Evolutionary conservation across 2,888 invertebrate genomes (phyloP), one percentile per base, ranked within the genome.

Genomic region (Leptarthrus brevirostris): DNA sequence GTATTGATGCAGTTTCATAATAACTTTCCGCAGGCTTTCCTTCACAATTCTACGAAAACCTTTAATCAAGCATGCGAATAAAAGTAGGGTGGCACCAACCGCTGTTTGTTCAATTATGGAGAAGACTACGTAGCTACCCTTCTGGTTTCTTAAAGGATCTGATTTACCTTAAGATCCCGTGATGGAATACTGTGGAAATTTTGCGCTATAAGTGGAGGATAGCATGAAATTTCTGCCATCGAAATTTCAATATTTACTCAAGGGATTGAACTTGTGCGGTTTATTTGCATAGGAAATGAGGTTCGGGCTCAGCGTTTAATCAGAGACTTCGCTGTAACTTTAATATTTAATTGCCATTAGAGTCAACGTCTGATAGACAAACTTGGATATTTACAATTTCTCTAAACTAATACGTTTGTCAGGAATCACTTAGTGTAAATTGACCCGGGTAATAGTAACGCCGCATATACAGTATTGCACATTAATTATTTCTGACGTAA

Each of bases 241-340:
- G 12, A 6, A 64, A 44, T 44, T 64, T 64, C 64, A 64, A 47
- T 64, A 64, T 64, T 64, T 64, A 24, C 64, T 14, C 64, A 24
- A 47, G 64, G 64, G 64, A 64, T 64, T 64, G 64, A 47, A 64
- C 36, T 64, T 64, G 64, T 22, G 64, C 44, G 64, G 64, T 44
- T 64, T 64, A 64, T 64, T 64, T 64, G 64, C 64, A 64, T 64
- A 64, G 44, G 64, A 64, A 64, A 64, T 64, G 64, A 64, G 64
- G 47, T 64, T 64, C 64, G 64, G 24, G 16, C 64, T 47, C 3
- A 40, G 58, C 64, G 64, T 64, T 64, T 64, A 64, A 47, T 64
- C 58, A 47, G 44, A 40, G 61, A 40, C 61, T 20, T 12, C 40
- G 40, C n/a, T 44, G 47, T 44, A 47, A 64, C 44, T 64, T 64